These are phyloP conservation scores for Malurus cyaneus DNA, from an alignment of 2,113 vertebrate species.

Conservation along the genomic window DNA sequence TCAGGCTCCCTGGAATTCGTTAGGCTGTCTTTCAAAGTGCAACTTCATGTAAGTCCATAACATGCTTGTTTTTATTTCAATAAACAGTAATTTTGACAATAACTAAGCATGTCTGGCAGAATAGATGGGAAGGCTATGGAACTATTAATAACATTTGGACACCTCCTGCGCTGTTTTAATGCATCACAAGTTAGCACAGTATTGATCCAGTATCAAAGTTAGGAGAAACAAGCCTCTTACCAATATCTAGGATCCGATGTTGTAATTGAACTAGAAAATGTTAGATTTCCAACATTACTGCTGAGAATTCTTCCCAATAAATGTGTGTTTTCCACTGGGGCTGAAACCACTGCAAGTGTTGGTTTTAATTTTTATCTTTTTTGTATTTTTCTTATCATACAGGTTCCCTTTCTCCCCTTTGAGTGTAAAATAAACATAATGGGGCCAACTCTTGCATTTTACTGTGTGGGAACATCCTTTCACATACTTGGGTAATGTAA, in stretches of 20 bases:
- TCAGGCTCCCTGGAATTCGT: background rate
- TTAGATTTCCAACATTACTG: constrained; percentile 75
- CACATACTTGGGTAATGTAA: constrained; percentile 46
- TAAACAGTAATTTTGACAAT: constrained; percentile 73
- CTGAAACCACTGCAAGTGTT: constrained; percentile 64
- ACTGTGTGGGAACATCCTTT: constrained; percentile 47
- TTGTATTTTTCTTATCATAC: constrained; percentile 57
- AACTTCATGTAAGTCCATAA: constrained; percentile 50
- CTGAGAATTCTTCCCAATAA: constrained; percentile 81
- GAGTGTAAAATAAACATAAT: constrained; percentile 50
- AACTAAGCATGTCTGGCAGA: constrained; percentile 65
- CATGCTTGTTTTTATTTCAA: constrained; percentile 63
- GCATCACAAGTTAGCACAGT: constrained; percentile 69
- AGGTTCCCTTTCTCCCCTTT: constrained; percentile 29
- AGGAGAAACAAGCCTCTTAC: constrained; percentile 76
- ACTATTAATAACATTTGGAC: constrained; percentile 75
- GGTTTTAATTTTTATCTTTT: constrained; percentile 69
- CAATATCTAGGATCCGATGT: constrained; percentile 73
- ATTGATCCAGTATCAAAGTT: constrained; percentile 74
- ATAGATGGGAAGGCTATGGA: constrained; percentile 66
- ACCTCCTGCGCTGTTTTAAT: constrained; percentile 67
- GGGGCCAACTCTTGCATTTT: constrained; percentile 53
- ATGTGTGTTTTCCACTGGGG: constrained; percentile 74
- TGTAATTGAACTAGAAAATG: constrained; percentile 80
- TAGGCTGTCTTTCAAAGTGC: constrained; percentile 34